Evolutionary conservation across 2,888 invertebrate genomes (phyloP).

Genomic region (Drosophila nigritarsus): DNA sequence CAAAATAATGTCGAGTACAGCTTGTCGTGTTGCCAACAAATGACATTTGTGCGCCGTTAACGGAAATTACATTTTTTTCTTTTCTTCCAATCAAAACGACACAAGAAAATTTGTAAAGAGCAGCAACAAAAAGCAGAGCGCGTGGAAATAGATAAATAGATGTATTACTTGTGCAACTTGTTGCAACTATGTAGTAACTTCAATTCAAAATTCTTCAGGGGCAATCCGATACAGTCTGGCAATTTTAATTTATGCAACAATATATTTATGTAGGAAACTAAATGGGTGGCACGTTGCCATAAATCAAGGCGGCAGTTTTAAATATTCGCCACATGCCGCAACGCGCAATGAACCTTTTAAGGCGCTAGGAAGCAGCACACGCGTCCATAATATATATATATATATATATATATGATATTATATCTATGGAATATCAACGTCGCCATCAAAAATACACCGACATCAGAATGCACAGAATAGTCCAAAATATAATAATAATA

Average conservation of each 20-base stretch:
- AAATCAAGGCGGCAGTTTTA: constrained; percentile 35
- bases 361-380: constrained; percentile 70
- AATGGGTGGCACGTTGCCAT: constrained; percentile 9
- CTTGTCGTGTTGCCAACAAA: constrained; percentile 23
- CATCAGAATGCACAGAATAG: constrained; percentile 38
- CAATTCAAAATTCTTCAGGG: neutral
- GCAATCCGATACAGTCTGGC: neutral
- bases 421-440: constrained; percentile 34
- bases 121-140: neutral
- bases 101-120: constrained; percentile 14
- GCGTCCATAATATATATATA: constrained; percentile 32
- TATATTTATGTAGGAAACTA: constrained; percentile 6
- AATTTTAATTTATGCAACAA: neutral
- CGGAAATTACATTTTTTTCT: constrained; percentile 79
- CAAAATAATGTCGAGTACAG: constrained; percentile 8
- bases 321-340: constrained; percentile 32
- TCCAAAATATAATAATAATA: constrained; percentile 34
- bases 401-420: constrained; percentile 17
- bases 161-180: neutral
- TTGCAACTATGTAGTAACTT: neutral
- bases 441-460: constrained; percentile 44
- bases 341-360: constrained; percentile 22
- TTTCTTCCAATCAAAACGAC: constrained; percentile 55
- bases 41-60: constrained; percentile 19
- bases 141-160: constrained; percentile 4